Evolutionary conservation across 2,888 invertebrate species (phyloP).

Genomic region (Scaptomyza caliginosa): DNA sequence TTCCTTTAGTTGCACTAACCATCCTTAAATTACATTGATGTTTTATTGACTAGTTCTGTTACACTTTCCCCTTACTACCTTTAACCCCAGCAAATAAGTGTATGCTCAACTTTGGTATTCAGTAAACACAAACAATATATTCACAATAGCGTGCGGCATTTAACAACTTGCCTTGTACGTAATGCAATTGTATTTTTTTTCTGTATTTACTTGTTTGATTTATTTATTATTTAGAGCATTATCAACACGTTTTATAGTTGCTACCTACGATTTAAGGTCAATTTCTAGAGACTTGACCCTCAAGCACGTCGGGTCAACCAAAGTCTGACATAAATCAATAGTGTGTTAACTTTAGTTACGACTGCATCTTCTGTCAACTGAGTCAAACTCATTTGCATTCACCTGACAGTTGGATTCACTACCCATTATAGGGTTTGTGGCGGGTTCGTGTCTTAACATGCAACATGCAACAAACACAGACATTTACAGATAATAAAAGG

Average conservation of each 20-base stretch:
- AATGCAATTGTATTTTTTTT: slow-evolving; percentile 15
- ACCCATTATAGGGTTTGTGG: slow-evolving; percentile 49
- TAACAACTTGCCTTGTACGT: slow-evolving; percentile 17
- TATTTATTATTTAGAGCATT: slow-evolving; percentile 53
- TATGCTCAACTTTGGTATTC: neutral
- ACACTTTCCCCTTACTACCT: neutral
- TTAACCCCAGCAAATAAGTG: neutral
- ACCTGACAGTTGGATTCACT: slow-evolving; percentile 14
- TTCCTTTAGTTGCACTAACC: too few species aligned
- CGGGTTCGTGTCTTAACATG: neutral
- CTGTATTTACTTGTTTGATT: slow-evolving; percentile 31
- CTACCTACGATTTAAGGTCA: slow-evolving; percentile 35
- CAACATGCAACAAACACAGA: slow-evolving; percentile 32
- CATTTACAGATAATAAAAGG: slow-evolving; percentile 23
- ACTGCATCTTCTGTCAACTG: slow-evolving; percentile 17
- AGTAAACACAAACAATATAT: slow-evolving; percentile 8
- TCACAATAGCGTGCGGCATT: slow-evolving; percentile 25
- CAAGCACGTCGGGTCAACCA: neutral
- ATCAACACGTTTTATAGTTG: slow-evolving; percentile 7
- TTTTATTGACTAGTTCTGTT: slow-evolving; percentile 19
- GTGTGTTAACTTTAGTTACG: neutral
- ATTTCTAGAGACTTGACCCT: neutral
- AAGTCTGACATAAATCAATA: neutral
- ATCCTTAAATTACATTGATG: slow-evolving; percentile 1
- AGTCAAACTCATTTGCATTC: slow-evolving; percentile 55